phyloP scores from a whole-genome alignment of 2,797 vertebrate species.

The Melopsittacus undulatus region DNA sequence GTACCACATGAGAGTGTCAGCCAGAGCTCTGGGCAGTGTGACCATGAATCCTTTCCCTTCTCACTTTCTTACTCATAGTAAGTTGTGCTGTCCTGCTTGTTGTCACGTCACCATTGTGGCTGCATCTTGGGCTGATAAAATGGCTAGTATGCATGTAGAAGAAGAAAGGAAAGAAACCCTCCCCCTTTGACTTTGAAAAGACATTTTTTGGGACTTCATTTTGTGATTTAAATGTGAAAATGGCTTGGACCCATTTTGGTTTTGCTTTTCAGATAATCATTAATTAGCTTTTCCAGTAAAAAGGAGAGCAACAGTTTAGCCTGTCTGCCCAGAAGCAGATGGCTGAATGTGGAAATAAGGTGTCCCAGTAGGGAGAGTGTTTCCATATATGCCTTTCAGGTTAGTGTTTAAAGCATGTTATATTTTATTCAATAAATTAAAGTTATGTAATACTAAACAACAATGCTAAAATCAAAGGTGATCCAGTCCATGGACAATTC shows the following conservation, averaged over 20 bases:
- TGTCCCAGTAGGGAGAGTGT: background rate
- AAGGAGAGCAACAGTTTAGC: background rate
- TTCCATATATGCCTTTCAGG: background rate
- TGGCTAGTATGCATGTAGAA: background rate
- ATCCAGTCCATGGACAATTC: background rate
- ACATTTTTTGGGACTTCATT: background rate
- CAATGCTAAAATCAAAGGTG: conserved; percentile 1
- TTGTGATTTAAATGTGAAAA: background rate
- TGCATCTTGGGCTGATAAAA: background rate
- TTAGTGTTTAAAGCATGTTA: background rate
- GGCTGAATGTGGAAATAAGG: background rate
- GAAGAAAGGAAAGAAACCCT: background rate
- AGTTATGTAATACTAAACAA: background rate
- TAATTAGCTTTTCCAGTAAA: conserved; percentile 9
- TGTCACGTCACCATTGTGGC: background rate
- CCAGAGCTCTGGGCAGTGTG: background rate
- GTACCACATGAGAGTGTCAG: background rate
- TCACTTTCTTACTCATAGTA: background rate
- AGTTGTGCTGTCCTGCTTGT: background rate
- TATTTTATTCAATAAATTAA: background rate
- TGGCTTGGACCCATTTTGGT: background rate
- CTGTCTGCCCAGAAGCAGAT: conserved; percentile 25
- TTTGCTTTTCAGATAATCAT: background rate
- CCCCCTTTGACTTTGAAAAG: background rate
- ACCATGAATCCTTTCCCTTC: background rate